These are phyloP conservation scores for Morus bassanus DNA, from an alignment of 2,797 vertebrate genomes.

Conservation along the genomic window DNA sequence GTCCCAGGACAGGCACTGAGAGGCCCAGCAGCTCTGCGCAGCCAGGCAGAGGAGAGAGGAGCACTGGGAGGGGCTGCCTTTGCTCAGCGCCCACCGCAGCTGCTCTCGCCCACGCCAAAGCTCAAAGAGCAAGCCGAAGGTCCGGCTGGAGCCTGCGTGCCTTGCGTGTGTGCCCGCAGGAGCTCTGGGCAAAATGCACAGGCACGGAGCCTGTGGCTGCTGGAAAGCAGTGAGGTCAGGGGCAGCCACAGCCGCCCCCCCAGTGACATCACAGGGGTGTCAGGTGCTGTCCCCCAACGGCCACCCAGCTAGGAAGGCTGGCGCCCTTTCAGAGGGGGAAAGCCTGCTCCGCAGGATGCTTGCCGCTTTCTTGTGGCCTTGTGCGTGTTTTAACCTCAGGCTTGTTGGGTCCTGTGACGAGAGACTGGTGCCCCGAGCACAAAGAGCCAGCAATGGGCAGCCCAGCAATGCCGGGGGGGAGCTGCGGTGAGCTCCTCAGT, in stretches of 20 bases:
- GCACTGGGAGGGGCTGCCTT: no score
- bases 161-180: fast-evolving
- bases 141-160: background rate
- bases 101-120: background rate
- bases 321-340: background rate
- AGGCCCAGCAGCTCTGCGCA: no score
- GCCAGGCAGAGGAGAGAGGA: no score
- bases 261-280: fast-evolving
- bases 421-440: background rate
- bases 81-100: background rate
- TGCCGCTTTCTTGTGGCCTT: background rate
- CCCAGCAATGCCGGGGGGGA: fast-evolving
- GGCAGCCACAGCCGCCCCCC: background rate
- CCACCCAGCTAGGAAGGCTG: background rate
- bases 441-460: background rate
- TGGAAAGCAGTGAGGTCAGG: background rate
- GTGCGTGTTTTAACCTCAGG: background rate
- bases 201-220: background rate
- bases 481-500: fast-evolving
- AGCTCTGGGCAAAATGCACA: fast-evolving
- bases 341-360: background rate
- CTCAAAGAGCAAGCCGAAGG: background rate
- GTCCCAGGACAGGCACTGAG: no score
- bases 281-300: fast-evolving
- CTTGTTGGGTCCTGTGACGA: background rate